These are phyloP conservation scores for Caenorhabditis uteleia DNA, from an alignment of 2,888 invertebrate species.

Conservation along the genomic window DNA sequence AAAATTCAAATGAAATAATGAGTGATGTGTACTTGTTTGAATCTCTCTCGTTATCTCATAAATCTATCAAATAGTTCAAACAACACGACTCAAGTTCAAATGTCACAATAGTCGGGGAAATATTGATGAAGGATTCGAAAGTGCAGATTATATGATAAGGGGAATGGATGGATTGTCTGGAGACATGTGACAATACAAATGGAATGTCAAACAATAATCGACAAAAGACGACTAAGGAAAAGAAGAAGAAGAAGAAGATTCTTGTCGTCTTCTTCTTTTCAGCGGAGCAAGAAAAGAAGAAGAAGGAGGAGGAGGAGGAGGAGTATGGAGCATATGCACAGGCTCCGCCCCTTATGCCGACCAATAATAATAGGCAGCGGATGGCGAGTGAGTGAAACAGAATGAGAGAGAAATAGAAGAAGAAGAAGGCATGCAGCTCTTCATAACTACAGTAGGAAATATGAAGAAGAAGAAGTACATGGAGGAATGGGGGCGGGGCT, in stretches of 20 bases:
- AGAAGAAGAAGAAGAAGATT: not conserved
- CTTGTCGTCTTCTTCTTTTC: not conserved
- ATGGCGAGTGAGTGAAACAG: conserved; percentile 3
- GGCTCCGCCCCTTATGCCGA: not conserved
- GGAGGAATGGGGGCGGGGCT: not conserved
- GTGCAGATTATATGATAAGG: not conserved
- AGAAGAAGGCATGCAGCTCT: too few relatives aligned
- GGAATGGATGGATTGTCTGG: not conserved
- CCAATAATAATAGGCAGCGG: not conserved
- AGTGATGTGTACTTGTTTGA: too few relatives aligned
- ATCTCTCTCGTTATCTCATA: too few relatives aligned
- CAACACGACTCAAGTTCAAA: too few relatives aligned
- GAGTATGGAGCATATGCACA: not conserved
- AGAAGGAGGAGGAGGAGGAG: conserved; percentile 2
- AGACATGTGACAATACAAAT: conserved; percentile 14
- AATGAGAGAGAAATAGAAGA: conserved; percentile 4
- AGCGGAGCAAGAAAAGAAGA: not conserved
- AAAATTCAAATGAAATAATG: too few relatives aligned
- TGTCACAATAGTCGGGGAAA: too few relatives aligned
- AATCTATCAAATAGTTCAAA: too few relatives aligned
- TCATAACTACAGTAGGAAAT: conserved; percentile 1
- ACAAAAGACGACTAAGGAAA: conserved; percentile 16
- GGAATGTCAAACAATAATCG: conserved; percentile 24
- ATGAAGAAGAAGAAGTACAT: not conserved
- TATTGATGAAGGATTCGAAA: not conserved